Percentiles rank a stretch among this genome's conserved stretches.
Evolutionary conservation across 2,797 vertebrate genomes (phyloP).

Genomic region (Chelidonichthys spinosus): DNA sequence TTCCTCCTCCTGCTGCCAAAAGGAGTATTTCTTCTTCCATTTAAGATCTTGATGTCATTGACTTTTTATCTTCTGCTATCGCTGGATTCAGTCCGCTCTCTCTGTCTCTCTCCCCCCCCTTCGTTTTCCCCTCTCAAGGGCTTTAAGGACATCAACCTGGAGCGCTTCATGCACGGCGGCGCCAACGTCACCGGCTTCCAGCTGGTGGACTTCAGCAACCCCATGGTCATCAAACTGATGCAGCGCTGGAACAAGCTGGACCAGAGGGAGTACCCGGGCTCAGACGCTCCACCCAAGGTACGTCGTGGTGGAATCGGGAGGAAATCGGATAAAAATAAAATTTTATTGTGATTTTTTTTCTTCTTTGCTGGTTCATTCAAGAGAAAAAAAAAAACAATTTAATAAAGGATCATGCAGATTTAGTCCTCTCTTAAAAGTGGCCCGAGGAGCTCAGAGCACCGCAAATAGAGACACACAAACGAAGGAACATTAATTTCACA

Average conservation of each 20-base stretch:
- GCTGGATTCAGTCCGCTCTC: constrained; percentile 12
- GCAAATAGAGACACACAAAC: too few relatives aligned
- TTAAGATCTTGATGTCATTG: neutral
- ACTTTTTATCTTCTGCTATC: neutral
- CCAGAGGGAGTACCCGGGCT: constrained; percentile 98
- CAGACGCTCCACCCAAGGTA: constrained; percentile 95
- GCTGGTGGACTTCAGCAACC: constrained; percentile 96
- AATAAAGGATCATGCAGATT: neutral
- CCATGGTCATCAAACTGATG: constrained; percentile 97
- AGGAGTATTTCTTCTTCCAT: accelerated
- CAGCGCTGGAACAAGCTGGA: constrained; percentile 99
- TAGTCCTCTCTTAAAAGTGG: too few relatives aligned
- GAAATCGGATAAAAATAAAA: neutral
- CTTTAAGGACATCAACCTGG: constrained; percentile 98
- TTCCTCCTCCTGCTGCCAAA: neutral
- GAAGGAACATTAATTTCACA: too few relatives aligned
- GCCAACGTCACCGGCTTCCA: constrained; percentile 99
- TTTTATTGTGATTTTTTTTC: neutral
- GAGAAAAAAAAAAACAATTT: neutral
- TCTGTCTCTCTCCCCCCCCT: neutral
- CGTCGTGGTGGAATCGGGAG: neutral
- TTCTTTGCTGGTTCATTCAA: neutral
- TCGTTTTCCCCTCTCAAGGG: constrained; percentile 82
- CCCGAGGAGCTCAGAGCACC: too few relatives aligned
- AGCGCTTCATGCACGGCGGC: constrained; percentile 98